Conservation (phyloP, 2,113 vertebrate genomes). For the Calidris pygmaea region DNA sequence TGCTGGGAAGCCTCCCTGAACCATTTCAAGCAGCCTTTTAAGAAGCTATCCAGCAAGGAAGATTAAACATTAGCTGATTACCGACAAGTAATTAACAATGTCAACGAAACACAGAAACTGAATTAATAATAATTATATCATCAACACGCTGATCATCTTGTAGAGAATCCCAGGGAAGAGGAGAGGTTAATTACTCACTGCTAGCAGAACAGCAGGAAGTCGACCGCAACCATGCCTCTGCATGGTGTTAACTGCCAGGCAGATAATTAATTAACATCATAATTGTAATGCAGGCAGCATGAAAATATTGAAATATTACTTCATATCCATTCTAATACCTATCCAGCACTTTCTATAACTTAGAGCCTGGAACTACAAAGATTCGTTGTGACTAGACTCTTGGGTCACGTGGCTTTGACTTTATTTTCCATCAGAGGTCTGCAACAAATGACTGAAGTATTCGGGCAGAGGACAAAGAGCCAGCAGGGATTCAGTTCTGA, state of each 20-base stretch:
- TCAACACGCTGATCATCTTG: slow-evolving; percentile 80
- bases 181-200: slow-evolving; percentile 88
- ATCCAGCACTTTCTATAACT: slow-evolving; percentile 28
- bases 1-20: slow-evolving; percentile 44
- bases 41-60: slow-evolving; percentile 75
- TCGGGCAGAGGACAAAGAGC: background rate
- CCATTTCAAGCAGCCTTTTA: slow-evolving; percentile 67
- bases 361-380: background rate
- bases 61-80: slow-evolving; percentile 90
- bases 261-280: slow-evolving; percentile 85
- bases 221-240: slow-evolving; percentile 73
- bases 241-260: slow-evolving; percentile 76
- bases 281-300: slow-evolving; percentile 76
- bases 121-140: slow-evolving; percentile 90
- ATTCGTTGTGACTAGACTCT: background rate
- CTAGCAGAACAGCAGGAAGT: slow-evolving; percentile 77
- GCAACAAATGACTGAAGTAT: background rate
- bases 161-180: slow-evolving; percentile 81
- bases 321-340: slow-evolving; percentile 69
- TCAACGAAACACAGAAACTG: slow-evolving; percentile 81
- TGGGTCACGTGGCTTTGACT: background rate
- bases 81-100: slow-evolving; percentile 89
- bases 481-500: background rate
- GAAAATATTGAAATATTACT: slow-evolving; percentile 79
- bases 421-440: background rate